phyloP scores from a whole-genome alignment of 2,113 vertebrate species.

The Ciconia maguari region DNA sequence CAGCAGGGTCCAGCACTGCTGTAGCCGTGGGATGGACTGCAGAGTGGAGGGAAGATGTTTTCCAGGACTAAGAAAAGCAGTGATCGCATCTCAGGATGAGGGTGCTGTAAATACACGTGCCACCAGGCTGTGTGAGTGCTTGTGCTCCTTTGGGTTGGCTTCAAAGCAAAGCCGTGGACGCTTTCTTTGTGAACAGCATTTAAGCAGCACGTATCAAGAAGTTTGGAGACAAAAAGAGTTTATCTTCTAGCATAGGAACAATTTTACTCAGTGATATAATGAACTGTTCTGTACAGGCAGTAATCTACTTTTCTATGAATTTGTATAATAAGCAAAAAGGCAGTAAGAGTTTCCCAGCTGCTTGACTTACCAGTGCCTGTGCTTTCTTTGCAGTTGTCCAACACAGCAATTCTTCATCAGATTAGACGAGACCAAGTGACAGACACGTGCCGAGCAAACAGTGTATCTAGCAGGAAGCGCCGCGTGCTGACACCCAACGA shows the following conservation, averaged over 20 bases:
- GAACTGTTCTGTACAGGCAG: not conserved
- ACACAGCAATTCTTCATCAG: conserved; percentile 87
- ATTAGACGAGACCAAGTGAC: conserved; percentile 88
- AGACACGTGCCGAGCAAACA: conserved; percentile 86
- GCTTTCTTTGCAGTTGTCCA: conserved; percentile 81
- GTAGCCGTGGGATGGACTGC: not conserved
- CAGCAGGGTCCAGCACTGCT: not conserved
- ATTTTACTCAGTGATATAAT: not conserved
- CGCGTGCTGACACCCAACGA: conserved; percentile 90
- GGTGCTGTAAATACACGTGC: not conserved
- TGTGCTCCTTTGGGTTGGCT: not conserved
- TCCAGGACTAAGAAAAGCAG: not conserved
- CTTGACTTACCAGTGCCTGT: conserved; percentile 26
- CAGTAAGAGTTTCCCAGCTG: not conserved
- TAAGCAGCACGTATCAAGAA: not conserved
- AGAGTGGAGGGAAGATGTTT: not conserved
- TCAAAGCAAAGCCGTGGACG: not conserved
- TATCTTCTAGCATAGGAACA: not conserved
- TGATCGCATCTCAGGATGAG: not conserved
- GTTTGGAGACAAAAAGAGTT: not conserved
- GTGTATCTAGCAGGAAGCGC: conserved; percentile 84
- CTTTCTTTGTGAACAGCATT: not conserved
- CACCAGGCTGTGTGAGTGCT: not conserved
- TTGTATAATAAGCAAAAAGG: not conserved
- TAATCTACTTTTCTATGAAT: not conserved